These are phyloP conservation scores for Diadegma fenestrale DNA, from an alignment of 2,888 invertebrate species.

Conservation along the genomic window DNA sequence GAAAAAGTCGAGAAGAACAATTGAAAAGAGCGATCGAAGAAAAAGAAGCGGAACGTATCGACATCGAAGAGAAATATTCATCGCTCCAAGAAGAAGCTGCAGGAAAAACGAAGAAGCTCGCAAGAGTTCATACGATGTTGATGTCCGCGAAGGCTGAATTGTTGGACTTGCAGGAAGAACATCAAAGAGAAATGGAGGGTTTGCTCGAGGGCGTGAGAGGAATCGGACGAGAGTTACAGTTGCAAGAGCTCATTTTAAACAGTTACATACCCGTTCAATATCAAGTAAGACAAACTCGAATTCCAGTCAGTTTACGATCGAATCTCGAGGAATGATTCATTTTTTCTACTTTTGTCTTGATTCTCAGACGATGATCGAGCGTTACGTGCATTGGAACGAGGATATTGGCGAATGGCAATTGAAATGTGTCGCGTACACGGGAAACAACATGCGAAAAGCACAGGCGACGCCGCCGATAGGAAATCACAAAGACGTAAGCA, in stretches of 20 bases:
- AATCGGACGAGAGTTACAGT: slow-evolving; percentile 94
- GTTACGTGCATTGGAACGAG: slow-evolving; percentile 98
- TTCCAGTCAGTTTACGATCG: neutral
- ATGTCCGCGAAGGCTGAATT: slow-evolving; percentile 94
- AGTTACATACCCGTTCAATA: slow-evolving; percentile 97
- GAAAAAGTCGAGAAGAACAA: slow-evolving; percentile 92
- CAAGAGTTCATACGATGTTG: slow-evolving; percentile 94
- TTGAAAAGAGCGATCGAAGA: slow-evolving; percentile 93
- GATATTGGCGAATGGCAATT: slow-evolving; percentile 99
- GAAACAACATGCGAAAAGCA: slow-evolving; percentile 97
- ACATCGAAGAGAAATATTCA: slow-evolving; percentile 97
- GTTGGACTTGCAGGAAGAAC: slow-evolving; percentile 95
- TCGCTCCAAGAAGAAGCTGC: slow-evolving; percentile 97
- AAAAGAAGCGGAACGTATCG: slow-evolving; percentile 96
- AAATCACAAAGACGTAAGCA: slow-evolving; percentile 81
- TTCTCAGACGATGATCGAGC: slow-evolving; percentile 92
- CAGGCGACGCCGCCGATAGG: slow-evolving; percentile 81
- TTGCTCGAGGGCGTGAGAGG: slow-evolving; percentile 96
- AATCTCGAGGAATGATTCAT: neutral
- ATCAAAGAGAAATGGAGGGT: slow-evolving; percentile 98
- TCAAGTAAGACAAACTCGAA: slow-evolving; percentile 87
- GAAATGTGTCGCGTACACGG: slow-evolving; percentile 98
- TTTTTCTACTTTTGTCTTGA: neutral
- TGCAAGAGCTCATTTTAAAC: slow-evolving; percentile 96
- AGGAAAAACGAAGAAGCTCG: slow-evolving; percentile 96